These are phyloP conservation scores for Muscicapa adusta DNA, from an alignment of 2,113 vertebrate genomes.

Conservation along the genomic window DNA sequence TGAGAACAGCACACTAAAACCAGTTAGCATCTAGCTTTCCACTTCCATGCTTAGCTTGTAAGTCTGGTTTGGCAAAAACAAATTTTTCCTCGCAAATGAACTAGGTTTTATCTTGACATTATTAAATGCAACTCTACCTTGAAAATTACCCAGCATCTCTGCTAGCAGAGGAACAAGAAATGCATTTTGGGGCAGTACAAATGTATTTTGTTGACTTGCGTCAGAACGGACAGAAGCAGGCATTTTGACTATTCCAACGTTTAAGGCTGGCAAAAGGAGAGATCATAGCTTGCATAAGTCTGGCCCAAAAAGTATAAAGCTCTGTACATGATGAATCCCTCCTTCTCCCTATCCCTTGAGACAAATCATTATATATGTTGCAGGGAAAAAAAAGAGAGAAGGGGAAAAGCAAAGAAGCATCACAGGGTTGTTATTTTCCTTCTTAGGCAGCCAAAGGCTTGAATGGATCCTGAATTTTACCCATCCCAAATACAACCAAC, in stretches of 20 bases:
- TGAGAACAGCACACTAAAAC: not conserved
- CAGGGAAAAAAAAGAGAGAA: not conserved
- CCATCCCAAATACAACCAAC: not conserved
- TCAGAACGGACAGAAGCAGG: not conserved
- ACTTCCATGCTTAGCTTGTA: not conserved
- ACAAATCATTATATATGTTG: not conserved
- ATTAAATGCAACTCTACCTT: not conserved
- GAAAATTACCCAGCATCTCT: not conserved
- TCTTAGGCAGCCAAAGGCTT: not conserved
- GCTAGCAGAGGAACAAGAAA: not conserved
- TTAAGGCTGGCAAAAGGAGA: not conserved
- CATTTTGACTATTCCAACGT: not conserved
- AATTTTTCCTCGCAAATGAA: not conserved
- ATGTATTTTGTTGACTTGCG: not conserved
- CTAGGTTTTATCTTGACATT: not conserved
- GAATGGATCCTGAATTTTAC: not conserved
- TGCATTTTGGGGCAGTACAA: not conserved
- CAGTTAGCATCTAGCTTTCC: not conserved
- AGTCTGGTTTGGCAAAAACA: not conserved
- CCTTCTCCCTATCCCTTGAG: not conserved
- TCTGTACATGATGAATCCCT: accelerated
- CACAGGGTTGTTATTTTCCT: not conserved
- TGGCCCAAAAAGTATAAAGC: not conserved
- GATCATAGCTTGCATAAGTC: not conserved
- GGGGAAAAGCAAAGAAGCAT: not conserved